Evolutionary conservation across 2,797 vertebrate genomes (phyloP).

Genomic region (Paedocypris micromegethes): DNA sequence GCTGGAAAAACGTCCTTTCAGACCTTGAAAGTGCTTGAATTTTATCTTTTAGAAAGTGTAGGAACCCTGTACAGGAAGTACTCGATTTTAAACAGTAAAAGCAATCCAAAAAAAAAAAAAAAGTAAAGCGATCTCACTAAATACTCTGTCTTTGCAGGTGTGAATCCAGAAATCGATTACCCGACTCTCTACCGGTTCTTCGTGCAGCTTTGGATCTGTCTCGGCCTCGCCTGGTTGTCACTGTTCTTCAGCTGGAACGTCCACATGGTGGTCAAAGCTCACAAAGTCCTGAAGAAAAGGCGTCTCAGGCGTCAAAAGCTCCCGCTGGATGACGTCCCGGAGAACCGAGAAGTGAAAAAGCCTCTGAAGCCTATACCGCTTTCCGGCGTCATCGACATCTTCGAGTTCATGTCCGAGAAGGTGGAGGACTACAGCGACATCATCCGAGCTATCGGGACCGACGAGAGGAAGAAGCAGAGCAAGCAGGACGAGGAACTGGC

Average conservation of each 20-base stretch:
- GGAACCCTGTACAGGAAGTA: too few species aligned
- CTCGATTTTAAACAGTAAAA: too few species aligned
- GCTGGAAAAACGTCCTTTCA: too few species aligned
- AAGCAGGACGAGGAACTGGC: slow-evolving; percentile 47
- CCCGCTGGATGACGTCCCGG: slow-evolving; percentile 63
- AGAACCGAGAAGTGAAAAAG: slow-evolving; percentile 45
- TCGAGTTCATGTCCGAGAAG: slow-evolving; percentile 84
- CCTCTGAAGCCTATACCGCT: slow-evolving; percentile 43
- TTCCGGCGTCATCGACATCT: slow-evolving; percentile 78
- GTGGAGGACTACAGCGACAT: slow-evolving; percentile 88
- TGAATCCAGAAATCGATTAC: slow-evolving; percentile 80
- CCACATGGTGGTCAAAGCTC: slow-evolving; percentile 94
- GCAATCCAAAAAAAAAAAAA: too few species aligned
- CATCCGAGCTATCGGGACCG: slow-evolving; percentile 83
- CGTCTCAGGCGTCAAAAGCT: slow-evolving; percentile 73
- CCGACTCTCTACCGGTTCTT: slow-evolving; percentile 82
- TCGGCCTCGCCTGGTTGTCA: slow-evolving; percentile 94
- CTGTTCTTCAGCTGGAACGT: slow-evolving; percentile 99
- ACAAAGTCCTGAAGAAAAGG: slow-evolving; percentile 90
- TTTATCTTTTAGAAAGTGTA: too few species aligned
- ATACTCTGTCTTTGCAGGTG: slow-evolving; percentile 66
- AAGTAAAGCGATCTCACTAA: too few species aligned
- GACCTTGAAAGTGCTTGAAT: too few species aligned
- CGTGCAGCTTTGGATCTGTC: slow-evolving; percentile 92
- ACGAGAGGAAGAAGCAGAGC: slow-evolving; percentile 44